Evolutionary conservation across 2,113 vertebrate species (phyloP), one percentile per base, ranked within the genome.

Genomic region (Macquaria australasica): DNA sequence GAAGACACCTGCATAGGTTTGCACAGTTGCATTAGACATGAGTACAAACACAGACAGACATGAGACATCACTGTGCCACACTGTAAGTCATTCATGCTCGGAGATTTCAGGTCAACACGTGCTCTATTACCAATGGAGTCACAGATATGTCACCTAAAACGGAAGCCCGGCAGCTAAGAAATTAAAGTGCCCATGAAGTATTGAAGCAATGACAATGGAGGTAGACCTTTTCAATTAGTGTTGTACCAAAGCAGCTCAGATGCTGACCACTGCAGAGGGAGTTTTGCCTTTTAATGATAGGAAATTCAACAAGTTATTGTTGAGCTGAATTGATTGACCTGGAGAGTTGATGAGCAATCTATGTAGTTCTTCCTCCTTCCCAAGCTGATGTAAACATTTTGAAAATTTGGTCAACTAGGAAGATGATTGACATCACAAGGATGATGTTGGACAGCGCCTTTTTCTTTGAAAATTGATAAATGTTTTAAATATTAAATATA

Each of bases 1-100:
- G 85, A 89, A 90, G 77, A 95, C 92, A 85, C 92, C 93, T 96
- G 95, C 96, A 96, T 96, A 96, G 95, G 92, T 95, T 90, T 84
- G 86, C 93, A 91, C 93, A 86, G 92, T 88, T 90, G 83, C 82
- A 34, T 79, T 60, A 66, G 70, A 90, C 83, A 23, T 23, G 37
- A 89, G 70, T 20, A 66, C 81, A 63, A 50, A 89, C 51, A 81
- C 81, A 55, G 64, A 88, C 84, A 60, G 51, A 92, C 77, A 53
- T 37, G 63, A 83, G 76, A 87, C 79, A 48, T 66, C 77, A 37
- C 69, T 23, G 72, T 31, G 31, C 31, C 84, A 73, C 73, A 70
- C 51, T 43, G 73, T 45, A 25, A 83, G 41, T 81, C 85, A 11
- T 81, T 82, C 85, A 55, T 62, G 82, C 82, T 86, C 51, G 8